phyloP scores from a whole-genome alignment of 2,113 vertebrate species.

The Pelecanoides urinatrix region DNA sequence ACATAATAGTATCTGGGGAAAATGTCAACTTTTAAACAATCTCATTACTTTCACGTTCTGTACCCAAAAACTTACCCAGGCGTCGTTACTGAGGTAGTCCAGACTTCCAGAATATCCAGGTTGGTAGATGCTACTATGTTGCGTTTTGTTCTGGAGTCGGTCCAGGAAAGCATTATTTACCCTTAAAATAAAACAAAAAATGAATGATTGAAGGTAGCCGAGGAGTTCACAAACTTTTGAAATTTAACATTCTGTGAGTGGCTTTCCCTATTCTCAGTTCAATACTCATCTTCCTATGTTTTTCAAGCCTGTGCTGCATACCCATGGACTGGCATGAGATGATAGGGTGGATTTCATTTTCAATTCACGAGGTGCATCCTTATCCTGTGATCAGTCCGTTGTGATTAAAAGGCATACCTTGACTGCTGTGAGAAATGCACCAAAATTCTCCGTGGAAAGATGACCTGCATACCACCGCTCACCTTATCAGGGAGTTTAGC shows the following conservation, averaged over 20 bases:
- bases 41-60: background rate
- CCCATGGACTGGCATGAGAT: background rate
- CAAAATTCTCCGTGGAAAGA: background rate
- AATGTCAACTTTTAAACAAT: background rate
- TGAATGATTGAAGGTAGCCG: background rate
- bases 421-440: background rate
- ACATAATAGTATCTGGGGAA: background rate
- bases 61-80: constrained; percentile 56
- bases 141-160: constrained; percentile 65
- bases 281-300: background rate
- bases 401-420: background rate
- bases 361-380: background rate
- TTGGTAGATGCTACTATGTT: background rate
- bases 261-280: background rate
- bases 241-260: background rate
- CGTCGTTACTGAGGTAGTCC: background rate
- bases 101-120: constrained; percentile 18
- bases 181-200: constrained; percentile 71
- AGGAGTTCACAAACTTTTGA: constrained; percentile 12
- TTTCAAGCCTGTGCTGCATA: background rate
- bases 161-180: constrained; percentile 85
- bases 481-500: background rate
- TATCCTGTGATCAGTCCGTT: background rate
- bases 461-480: background rate
- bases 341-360: background rate